Conservation (phyloP, 2,888 invertebrate species). For the Oxytorus armatus region DNA sequence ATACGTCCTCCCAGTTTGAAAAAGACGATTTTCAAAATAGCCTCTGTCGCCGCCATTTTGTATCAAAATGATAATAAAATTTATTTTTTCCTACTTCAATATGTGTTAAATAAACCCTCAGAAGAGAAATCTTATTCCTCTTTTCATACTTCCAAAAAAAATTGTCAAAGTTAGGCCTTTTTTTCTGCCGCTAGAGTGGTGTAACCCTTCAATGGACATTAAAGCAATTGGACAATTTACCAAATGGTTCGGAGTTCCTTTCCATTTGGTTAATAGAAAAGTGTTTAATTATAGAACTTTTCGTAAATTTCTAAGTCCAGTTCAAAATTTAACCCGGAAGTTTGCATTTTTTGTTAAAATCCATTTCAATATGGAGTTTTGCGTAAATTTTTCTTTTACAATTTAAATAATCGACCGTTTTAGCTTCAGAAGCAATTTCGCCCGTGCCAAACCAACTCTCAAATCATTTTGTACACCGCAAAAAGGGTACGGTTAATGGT, state of each 20-base stretch:
- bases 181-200: no score
- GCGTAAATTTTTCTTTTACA: background rate
- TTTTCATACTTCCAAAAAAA: no score
- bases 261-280: background rate
- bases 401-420: background rate
- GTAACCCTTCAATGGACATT: background rate
- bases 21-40: no score
- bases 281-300: background rate
- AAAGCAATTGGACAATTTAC: background rate
- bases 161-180: no score
- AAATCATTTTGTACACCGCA: background rate
- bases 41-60: no score
- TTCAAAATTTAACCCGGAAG: background rate
- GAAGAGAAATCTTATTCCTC: no score
- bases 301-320: background rate
- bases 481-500: background rate
- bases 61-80: no score
- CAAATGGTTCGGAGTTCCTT: background rate
- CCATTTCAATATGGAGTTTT: background rate
- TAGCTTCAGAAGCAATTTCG: background rate
- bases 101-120: no score
- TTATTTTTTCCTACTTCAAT: no score
- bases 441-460: background rate
- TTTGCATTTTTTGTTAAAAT: background rate
- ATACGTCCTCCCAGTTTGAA: no score